Evolutionary conservation across 2,888 invertebrate species (phyloP).

Genomic region (Phymatocera aterrima): DNA sequence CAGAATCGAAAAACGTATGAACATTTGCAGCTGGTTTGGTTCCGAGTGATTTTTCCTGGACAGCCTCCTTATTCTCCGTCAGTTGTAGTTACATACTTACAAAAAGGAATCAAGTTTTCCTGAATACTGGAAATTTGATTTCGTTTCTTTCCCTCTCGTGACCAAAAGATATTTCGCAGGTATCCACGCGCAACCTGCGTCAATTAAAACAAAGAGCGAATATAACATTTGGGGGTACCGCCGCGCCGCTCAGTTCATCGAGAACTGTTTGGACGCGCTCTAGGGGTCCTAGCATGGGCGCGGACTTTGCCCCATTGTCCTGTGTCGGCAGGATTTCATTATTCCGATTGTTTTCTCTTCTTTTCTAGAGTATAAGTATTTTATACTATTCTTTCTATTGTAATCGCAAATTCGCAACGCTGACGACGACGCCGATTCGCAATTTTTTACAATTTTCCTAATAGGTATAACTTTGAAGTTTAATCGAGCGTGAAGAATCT

Average conservation of each 20-base stretch:
- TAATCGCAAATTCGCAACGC: conserved; percentile 38
- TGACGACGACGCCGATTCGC: conserved; percentile 11
- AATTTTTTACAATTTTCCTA: not conserved
- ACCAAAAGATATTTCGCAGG: not conserved
- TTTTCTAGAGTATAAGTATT: not conserved
- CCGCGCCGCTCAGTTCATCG: conserved; percentile 31
- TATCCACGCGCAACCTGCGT: not conserved
- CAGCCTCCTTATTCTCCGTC: too few species aligned
- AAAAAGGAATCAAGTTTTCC: not conserved
- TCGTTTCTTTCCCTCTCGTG: not conserved
- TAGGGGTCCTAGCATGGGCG: conserved; percentile 9
- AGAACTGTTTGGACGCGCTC: conserved; percentile 39
- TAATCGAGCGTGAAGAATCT: conserved; percentile 20
- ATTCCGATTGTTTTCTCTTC: conserved; percentile 34
- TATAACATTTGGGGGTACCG: conserved; percentile 18
- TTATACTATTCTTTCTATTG: conserved; percentile 36
- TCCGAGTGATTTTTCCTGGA: too few species aligned
- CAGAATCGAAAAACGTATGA: not conserved
- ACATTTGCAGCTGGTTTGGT: too few species aligned
- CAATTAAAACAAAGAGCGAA: conserved; percentile 36
- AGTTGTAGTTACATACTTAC: too few species aligned
- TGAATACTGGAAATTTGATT: not conserved
- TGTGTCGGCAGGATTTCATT: conserved; percentile 18
- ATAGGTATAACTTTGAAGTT: not conserved
- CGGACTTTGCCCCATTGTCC: conserved; percentile 29